These are phyloP conservation scores for Sminthurinus signatus DNA, from an alignment of 1,140 invertebrate genomes.

Conservation along the genomic window DNA sequence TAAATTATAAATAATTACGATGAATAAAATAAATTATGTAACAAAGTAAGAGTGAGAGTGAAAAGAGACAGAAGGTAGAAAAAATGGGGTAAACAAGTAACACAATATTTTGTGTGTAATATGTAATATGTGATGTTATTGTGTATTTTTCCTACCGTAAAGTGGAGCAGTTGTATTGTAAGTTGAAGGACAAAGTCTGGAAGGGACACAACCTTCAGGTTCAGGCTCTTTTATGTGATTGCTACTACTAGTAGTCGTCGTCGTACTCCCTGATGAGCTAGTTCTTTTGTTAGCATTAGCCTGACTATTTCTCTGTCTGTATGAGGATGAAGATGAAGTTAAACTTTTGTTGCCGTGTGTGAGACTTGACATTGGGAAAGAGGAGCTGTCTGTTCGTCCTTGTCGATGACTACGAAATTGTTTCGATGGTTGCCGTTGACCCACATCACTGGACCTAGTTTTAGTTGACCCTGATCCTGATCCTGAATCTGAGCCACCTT, in stretches of 20 bases:
- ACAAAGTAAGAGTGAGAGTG: too few species aligned
- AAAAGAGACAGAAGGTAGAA: too few species aligned
- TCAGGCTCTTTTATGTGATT: neutral
- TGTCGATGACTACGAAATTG: constrained; percentile 19
- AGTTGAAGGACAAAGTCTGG: constrained; percentile 72
- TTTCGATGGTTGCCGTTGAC: neutral
- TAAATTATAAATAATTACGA: too few species aligned
- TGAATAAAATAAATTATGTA: too few species aligned
- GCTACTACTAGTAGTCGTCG: too few species aligned
- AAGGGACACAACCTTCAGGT: constrained; percentile 49
- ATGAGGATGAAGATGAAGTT: neutral
- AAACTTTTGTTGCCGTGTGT: neutral
- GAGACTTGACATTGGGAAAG: neutral
- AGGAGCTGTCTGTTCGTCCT: neutral
- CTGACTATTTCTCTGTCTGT: neutral
- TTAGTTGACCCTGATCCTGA: neutral
- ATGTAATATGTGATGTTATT: too few species aligned
- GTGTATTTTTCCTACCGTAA: too few species aligned
- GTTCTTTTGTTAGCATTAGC: neutral
- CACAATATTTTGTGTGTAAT: too few species aligned
- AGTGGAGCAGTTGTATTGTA: constrained; percentile 89
- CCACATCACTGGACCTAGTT: neutral
- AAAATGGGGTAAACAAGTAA: too few species aligned
- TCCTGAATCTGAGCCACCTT: too few species aligned
- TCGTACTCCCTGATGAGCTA: too few species aligned